Conservation (phyloP, 2,113 vertebrate genomes). For the Hyaena hyaena region DNA sequence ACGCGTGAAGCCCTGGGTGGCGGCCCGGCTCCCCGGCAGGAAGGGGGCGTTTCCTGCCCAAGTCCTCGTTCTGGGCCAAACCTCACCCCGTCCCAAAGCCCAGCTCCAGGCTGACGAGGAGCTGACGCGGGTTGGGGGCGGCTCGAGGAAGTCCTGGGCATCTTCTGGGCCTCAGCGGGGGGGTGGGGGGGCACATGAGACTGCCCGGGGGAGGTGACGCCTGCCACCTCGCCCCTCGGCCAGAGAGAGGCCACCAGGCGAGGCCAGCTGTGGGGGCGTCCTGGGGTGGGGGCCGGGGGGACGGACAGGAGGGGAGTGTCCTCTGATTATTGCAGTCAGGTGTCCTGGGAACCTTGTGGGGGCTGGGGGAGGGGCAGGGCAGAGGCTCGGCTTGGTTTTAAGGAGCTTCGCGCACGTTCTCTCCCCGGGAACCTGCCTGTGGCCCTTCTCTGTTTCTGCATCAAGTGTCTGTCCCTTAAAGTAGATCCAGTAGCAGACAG, state of each 20-base stretch:
- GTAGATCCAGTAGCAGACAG: constrained; percentile 48
- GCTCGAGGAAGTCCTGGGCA: not conserved
- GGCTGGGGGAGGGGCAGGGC: constrained; percentile 49
- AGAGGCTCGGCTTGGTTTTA: constrained; percentile 19
- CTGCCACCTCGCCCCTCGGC: not conserved
- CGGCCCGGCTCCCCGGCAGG: not conserved
- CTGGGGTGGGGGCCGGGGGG: not conserved
- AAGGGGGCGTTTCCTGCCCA: constrained; percentile 35
- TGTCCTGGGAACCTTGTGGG: constrained; percentile 41
- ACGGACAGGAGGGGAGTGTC: constrained; percentile 48
- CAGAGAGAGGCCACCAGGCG: constrained; percentile 41
- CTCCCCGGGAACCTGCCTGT: not conserved
- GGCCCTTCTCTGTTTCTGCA: constrained; percentile 9
- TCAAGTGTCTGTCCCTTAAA: not conserved
- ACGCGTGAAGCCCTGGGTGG: constrained; percentile 64
- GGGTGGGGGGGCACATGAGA: not conserved
- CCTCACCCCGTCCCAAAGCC: not conserved
- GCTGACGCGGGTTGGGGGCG: not conserved
- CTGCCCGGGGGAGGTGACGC: not conserved
- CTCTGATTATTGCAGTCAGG: constrained; percentile 83
- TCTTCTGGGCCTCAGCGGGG: not conserved
- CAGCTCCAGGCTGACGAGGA: not conserved
- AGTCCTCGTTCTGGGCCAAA: not conserved
- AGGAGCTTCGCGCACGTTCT: not conserved
- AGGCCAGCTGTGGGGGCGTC: not conserved